Conservation (phyloP, 2,888 invertebrate genomes). For the Diachrysia chrysitis region DNA sequence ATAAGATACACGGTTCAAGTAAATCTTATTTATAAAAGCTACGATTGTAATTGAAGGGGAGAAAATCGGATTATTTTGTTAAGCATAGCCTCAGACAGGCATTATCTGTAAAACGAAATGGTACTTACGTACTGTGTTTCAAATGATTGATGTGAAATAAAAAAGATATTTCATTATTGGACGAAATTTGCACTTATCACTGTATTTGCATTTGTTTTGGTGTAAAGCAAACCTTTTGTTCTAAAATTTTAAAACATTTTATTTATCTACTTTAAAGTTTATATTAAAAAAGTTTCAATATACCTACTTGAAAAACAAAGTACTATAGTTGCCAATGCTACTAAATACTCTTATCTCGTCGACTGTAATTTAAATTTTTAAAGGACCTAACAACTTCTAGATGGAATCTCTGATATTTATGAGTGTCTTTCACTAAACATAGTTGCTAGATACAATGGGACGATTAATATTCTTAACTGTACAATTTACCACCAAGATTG, state of each 20-base stretch:
- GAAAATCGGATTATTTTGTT: conserved; percentile 29
- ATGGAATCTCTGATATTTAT: not conserved
- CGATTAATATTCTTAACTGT: not conserved
- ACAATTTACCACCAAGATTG: conserved; percentile 1
- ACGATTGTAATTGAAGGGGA: conserved; percentile 24
- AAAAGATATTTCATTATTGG: conserved; percentile 35
- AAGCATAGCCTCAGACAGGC: conserved; percentile 13
- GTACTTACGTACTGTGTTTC: conserved; percentile 5
- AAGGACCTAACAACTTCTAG: too few relatives aligned
- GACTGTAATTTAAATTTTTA: too few relatives aligned
- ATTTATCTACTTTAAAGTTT: too few relatives aligned
- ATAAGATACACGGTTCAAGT: conserved; percentile 14
- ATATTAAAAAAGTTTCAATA: too few relatives aligned
- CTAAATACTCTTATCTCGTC: too few relatives aligned
- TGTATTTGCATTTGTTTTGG: not conserved
- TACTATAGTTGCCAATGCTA: too few relatives aligned
- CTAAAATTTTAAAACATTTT: too few relatives aligned
- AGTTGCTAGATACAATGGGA: not conserved
- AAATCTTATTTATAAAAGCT: conserved; percentile 37
- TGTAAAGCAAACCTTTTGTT: not conserved
- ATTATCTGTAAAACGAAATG: conserved; percentile 29
- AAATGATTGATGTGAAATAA: conserved; percentile 30
- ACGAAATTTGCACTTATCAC: conserved; percentile 16
- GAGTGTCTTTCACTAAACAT: not conserved
- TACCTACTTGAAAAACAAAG: too few relatives aligned